Evolutionary conservation across 2,888 invertebrate genomes (phyloP).

Genomic region (Prenolepis imparis): DNA sequence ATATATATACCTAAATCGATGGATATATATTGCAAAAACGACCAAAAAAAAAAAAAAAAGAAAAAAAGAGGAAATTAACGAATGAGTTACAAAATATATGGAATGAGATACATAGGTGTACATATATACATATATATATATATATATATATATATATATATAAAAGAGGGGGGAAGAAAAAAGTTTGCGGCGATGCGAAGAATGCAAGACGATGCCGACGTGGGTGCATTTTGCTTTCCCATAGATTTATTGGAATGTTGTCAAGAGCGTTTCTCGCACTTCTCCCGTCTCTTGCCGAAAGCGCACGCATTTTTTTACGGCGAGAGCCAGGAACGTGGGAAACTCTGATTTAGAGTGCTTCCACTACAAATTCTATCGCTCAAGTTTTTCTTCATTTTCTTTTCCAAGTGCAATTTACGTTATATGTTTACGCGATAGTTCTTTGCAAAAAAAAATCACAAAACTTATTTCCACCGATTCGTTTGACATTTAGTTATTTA

Average conservation of each 20-base stretch:
- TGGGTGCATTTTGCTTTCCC: constrained; percentile 24
- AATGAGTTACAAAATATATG: constrained; percentile 32
- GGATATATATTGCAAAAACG: constrained; percentile 36
- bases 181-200: constrained; percentile 43
- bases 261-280: constrained; percentile 3
- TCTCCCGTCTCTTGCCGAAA: constrained; percentile 14
- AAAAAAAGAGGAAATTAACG: constrained; percentile 29
- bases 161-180: background rate
- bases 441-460: constrained; percentile 16
- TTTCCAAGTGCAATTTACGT: background rate
- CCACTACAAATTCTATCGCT: constrained; percentile 25
- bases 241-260: constrained; percentile 40
- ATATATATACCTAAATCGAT: constrained; percentile 28
- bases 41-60: constrained; percentile 13
- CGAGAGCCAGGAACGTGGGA: constrained; percentile 36
- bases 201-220: constrained; percentile 49
- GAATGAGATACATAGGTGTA: constrained; percentile 25
- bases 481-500: background rate
- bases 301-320: background rate
- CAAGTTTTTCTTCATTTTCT: constrained; percentile 8
- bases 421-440: background rate
- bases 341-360: constrained; percentile 43
- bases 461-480: background rate
- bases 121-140: background rate
- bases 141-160: background rate